Evolutionary conservation across 2,888 invertebrate genomes (phyloP).

Genomic region (Steinernema carpocapsae): DNA sequence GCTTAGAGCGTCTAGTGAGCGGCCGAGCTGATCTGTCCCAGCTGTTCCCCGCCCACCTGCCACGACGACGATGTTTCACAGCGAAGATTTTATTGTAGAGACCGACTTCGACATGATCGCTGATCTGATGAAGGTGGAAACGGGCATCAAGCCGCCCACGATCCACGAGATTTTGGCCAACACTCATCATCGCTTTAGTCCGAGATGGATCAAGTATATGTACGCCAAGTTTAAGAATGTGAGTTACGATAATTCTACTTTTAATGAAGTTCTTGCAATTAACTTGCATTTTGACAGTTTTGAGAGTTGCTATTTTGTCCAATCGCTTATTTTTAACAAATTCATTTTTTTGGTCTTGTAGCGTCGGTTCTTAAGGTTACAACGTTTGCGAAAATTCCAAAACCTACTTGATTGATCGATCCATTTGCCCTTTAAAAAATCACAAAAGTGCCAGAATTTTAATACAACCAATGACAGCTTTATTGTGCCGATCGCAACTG

Average conservation of each 20-base stretch:
- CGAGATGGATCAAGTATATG: slow-evolving; percentile 62
- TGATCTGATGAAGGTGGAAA: slow-evolving; percentile 44
- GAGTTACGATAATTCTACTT: too few relatives aligned
- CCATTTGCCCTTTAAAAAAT: too few relatives aligned
- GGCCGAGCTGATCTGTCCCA: not conserved
- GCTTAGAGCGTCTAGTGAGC: too few relatives aligned
- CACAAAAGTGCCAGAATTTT: too few relatives aligned
- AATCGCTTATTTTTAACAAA: too few relatives aligned
- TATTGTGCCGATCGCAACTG: not conserved
- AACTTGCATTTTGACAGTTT: too few relatives aligned
- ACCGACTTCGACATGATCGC: slow-evolving; percentile 39
- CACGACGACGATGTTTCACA: not conserved
- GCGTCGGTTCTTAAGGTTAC: too few relatives aligned
- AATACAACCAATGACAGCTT: too few relatives aligned
- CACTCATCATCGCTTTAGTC: slow-evolving; percentile 45
- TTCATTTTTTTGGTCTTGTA: too few relatives aligned
- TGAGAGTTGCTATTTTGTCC: too few relatives aligned
- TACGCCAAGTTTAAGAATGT: slow-evolving; percentile 16
- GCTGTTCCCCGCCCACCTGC: not conserved
- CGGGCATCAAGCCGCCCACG: slow-evolving; percentile 43
- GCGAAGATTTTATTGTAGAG: slow-evolving; percentile 33
- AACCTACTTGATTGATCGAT: too few relatives aligned
- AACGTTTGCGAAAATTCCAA: too few relatives aligned
- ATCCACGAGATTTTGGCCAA: slow-evolving; percentile 37
- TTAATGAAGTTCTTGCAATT: slow-evolving; percentile 21